Conservation (phyloP, 2,113 vertebrate species). For the Phalacrocorax carbo region DNA sequence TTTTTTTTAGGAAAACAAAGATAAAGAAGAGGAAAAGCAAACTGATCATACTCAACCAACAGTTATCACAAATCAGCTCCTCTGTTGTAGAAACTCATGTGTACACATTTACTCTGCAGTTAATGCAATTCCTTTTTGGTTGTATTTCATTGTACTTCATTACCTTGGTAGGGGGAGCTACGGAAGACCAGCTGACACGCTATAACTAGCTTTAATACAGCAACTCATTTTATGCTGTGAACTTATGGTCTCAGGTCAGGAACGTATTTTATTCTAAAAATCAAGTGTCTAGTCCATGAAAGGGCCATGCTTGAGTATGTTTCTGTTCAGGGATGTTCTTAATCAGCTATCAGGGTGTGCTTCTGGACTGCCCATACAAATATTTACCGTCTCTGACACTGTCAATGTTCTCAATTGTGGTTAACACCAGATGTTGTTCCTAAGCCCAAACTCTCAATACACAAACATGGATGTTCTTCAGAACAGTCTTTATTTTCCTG, state of each 20-base stretch:
- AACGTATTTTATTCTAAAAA: neutral
- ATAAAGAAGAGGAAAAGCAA: neutral
- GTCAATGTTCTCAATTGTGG: neutral
- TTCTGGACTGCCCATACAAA: neutral
- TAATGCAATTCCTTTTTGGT: neutral
- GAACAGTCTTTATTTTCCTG: neutral
- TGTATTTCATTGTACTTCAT: neutral
- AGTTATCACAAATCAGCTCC: neutral
- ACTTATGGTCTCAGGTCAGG: neutral
- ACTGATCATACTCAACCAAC: neutral
- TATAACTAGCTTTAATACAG: neutral
- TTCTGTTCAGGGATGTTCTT: neutral
- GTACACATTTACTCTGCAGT: neutral
- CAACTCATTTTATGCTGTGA: neutral
- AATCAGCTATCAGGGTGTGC: neutral
- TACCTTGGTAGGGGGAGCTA: neutral
- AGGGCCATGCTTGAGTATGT: rapidly evolving
- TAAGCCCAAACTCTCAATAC: neutral
- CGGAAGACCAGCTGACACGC: neutral
- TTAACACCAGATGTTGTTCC: neutral
- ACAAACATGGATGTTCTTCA: neutral
- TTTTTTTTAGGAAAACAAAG: neutral
- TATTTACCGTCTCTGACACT: neutral
- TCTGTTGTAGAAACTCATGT: neutral
- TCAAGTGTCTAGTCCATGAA: neutral